Base-by-base conservation (phyloP, 2,797 vertebrate genomes). In the Leptoclinus maculatus region DNA sequence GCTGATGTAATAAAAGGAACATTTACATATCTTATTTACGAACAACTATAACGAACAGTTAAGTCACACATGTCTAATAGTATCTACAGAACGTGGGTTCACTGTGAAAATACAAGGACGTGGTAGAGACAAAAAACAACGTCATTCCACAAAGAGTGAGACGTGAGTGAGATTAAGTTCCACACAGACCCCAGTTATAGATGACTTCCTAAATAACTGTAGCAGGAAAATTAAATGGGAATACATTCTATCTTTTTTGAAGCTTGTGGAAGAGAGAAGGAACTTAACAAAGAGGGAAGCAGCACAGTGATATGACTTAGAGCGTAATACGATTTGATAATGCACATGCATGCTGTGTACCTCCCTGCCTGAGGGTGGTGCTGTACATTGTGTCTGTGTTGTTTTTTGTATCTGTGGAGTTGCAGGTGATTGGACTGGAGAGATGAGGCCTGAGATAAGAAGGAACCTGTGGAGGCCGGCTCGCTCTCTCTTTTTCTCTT, bases 241-340 rank as follows among this genome's bases (percentile, higher is more conserved):
- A 84, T 87, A 79, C 88, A 92, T 78, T 85, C 69, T 49, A 71
- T 87, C 74, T 83, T 62, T 63, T 85, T 57, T 65, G 49, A 90
- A 70, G 67, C 54, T 72, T 49, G 58, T 72, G 51, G 63, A 36
- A 32, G 68, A 75, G 71, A 41, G 41, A 62, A 11, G 34, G 23
- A 14, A 74, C 82, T 87, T 71, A 86, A 89, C 87, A 91, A 89
- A 88, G 84, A 77, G 29, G 39, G 66, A 60, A 75, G 71, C 79
- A 74, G 64, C 53, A 73, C 63, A 80, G 56, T 34, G 34, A 5
- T 29, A 3, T 29, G 27, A 29, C 27, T 29, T 29, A 29, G 29
- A 29, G 29, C 29, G 29, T 29, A 3, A 29, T 29, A 29, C 4
- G 29, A 29, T 29, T 29, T 29, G 29, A 29, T 29, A 29, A 29